Evolutionary conservation across 2,113 vertebrate species (phyloP).

Genomic region (Phylloscopus whistleri): DNA sequence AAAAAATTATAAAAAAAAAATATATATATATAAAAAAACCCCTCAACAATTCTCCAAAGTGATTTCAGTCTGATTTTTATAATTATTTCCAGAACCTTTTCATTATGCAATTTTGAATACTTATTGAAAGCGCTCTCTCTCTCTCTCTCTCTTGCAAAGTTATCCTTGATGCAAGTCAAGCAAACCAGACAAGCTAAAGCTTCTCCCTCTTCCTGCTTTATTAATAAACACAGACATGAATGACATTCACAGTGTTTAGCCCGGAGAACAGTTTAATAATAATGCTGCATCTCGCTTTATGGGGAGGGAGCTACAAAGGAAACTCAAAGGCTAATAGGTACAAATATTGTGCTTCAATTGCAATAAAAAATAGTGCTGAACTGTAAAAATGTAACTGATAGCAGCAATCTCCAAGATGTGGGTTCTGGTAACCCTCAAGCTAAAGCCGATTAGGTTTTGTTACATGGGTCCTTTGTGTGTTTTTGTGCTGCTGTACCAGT

Average conservation of each 20-base stretch:
- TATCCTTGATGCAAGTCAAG: slow-evolving; percentile 56
- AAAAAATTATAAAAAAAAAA: slow-evolving; percentile 24
- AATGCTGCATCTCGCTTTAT: slow-evolving; percentile 44
- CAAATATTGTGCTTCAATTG: slow-evolving; percentile 59
- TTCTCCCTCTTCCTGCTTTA: slow-evolving; percentile 29
- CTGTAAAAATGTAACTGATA: slow-evolving; percentile 48
- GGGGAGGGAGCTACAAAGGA: slow-evolving; percentile 51
- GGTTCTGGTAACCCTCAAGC: slow-evolving; percentile 68
- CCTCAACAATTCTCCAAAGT: slow-evolving; percentile 56
- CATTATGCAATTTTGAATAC: slow-evolving; percentile 69
- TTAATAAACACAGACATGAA: slow-evolving; percentile 49
- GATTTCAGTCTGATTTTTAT: slow-evolving; percentile 62
- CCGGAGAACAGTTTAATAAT: slow-evolving; percentile 58
- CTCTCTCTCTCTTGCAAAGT: slow-evolving; percentile 20
- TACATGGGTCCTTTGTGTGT: slow-evolving; percentile 69
- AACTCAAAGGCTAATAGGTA: slow-evolving; percentile 70
- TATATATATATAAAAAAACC: neutral
- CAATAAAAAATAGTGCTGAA: slow-evolving; percentile 69
- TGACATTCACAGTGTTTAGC: slow-evolving; percentile 51
- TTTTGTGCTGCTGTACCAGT: slow-evolving; percentile 59
- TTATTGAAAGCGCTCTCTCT: slow-evolving; percentile 57
- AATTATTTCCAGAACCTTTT: slow-evolving; percentile 76
- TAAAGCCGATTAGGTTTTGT: slow-evolving; percentile 67
- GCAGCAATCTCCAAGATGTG: slow-evolving; percentile 55
- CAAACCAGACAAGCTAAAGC: slow-evolving; percentile 44